Percentiles rank a stretch among this genome's conserved stretches.
These are phyloP conservation scores for Amiota communis DNA, from an alignment of 2,888 invertebrate genomes.

Conservation along the genomic window DNA sequence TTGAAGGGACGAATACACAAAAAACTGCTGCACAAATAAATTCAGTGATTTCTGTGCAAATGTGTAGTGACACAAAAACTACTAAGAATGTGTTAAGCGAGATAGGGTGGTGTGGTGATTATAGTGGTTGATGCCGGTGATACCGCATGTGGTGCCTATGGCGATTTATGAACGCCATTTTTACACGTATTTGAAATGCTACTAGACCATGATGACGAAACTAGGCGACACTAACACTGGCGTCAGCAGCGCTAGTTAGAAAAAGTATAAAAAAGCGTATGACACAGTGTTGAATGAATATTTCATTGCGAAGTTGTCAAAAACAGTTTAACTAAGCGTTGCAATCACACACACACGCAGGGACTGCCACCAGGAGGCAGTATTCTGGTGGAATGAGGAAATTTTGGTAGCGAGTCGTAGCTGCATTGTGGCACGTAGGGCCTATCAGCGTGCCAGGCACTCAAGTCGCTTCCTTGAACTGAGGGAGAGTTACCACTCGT, in stretches of 20 bases:
- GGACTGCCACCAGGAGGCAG: too few species aligned
- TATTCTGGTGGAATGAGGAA: too few species aligned
- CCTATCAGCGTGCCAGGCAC: too few species aligned
- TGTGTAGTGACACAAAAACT: not conserved
- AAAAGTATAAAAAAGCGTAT: not conserved
- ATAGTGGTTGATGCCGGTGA: not conserved
- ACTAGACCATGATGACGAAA: constrained; percentile 13
- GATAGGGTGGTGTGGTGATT: too few species aligned
- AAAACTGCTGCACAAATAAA: constrained; percentile 53
- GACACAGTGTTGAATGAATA: constrained; percentile 29
- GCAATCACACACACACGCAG: not conserved
- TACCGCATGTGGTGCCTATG: constrained; percentile 12
- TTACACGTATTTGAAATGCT: constrained; percentile 27
- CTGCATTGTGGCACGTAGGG: too few species aligned
- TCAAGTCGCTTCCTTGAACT: too few species aligned
- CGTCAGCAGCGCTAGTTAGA: not conserved
- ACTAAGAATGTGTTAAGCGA: too few species aligned
- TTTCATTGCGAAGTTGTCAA: constrained; percentile 29
- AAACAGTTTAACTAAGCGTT: not conserved
- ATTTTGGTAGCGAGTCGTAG: too few species aligned
- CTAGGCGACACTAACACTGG: not conserved
- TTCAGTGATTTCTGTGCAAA: constrained; percentile 49
- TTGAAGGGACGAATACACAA: constrained; percentile 32
- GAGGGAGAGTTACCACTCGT: too few species aligned
- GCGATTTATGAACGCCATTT: constrained; percentile 21